A percentile compares a stretch with the other conserved stretches of the same genome.
These are phyloP conservation scores for Tineola bisselliella DNA, from an alignment of 2,888 invertebrate genomes.

Conservation along the genomic window DNA sequence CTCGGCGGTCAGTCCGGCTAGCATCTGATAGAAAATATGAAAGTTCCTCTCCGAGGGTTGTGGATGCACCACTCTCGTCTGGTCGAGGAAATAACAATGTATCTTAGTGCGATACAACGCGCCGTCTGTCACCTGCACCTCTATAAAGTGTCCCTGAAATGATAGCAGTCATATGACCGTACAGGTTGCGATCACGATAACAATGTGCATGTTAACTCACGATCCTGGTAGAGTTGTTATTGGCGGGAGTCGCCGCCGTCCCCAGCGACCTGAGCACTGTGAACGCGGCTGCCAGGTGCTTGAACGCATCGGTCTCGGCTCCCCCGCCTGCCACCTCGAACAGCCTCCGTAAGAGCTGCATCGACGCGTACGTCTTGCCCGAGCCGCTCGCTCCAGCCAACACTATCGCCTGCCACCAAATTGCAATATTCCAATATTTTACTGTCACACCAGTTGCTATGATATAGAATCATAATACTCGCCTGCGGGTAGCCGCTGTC, in stretches of 20 bases:
- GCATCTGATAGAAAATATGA: constrained; percentile 96
- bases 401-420: not conserved
- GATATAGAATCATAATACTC: not conserved
- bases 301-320: constrained; percentile 94
- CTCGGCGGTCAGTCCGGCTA: constrained; percentile 81
- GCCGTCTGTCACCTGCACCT: constrained; percentile 95
- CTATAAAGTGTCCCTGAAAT: constrained; percentile 90
- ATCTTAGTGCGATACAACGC: constrained; percentile 95
- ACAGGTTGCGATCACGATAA: not conserved
- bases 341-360: constrained; percentile 87
- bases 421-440: no score
- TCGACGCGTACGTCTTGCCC: constrained; percentile 93
- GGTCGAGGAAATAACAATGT: constrained; percentile 95
- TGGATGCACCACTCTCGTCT: constrained; percentile 82
- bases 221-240: constrained; percentile 93
- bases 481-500: constrained; percentile 95
- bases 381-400: constrained; percentile 85
- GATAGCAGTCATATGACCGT: no score
- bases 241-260: constrained; percentile 88
- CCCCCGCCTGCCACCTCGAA: constrained; percentile 96
- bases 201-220: no score
- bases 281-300: constrained; percentile 94
- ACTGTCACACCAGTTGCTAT: no score
- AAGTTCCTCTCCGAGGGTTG: constrained; percentile 91
- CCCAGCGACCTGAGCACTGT: constrained; percentile 92